phyloP scores from a whole-genome alignment of 2,888 invertebrate genomes.

The Myopa testacea region DNA sequence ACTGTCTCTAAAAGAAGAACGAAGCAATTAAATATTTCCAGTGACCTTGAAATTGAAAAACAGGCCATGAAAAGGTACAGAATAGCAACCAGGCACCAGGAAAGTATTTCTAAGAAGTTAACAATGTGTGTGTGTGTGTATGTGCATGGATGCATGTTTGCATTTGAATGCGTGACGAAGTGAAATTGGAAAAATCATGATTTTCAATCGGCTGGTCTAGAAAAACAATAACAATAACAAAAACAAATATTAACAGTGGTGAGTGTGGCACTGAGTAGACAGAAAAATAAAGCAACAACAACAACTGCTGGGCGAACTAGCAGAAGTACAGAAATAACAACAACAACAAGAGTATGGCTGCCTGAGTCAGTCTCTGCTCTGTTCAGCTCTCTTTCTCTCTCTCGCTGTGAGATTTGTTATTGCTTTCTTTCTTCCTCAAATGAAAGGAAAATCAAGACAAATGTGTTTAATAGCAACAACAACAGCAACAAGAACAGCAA shows the following conservation, averaged over 20 bases:
- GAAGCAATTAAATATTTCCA: background rate
- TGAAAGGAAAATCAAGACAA: conserved; percentile 4
- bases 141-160: too few relatives aligned
- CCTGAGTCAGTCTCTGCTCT: too few relatives aligned
- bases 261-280: background rate
- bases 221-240: too few relatives aligned
- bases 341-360: background rate
- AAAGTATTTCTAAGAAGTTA: background rate
- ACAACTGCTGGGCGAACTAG: background rate
- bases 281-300: background rate
- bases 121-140: too few relatives aligned
- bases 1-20: background rate
- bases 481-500: conserved; percentile 17
- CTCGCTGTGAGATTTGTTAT: too few relatives aligned
- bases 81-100: background rate
- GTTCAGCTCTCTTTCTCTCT: too few relatives aligned
- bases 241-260: background rate
- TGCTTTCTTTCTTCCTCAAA: background rate
- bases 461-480: background rate
- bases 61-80: background rate
- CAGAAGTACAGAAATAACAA: background rate
- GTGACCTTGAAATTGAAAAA: conserved; percentile 26
- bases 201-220: too few relatives aligned
- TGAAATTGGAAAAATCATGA: background rate
- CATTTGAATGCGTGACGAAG: background rate